These are phyloP conservation scores for Oikopleura albicans DNA, from an alignment of 23 tunicate species.

Conservation along the genomic window DNA sequence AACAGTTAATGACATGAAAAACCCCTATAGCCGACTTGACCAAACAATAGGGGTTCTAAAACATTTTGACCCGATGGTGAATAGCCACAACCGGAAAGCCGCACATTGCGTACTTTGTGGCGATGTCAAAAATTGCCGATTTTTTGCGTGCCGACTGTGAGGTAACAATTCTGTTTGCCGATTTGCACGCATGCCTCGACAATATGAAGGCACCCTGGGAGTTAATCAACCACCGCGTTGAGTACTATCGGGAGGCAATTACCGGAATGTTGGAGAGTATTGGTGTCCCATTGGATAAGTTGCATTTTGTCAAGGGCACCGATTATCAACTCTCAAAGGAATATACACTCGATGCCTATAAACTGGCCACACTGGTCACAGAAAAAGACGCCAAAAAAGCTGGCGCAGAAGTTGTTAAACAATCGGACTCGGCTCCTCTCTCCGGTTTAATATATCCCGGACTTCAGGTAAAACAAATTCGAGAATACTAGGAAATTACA, in stretches of 20 bases:
- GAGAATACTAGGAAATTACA: no score
- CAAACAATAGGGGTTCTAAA: no score
- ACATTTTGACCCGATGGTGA: no score
- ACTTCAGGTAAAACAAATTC: slow-evolving; percentile 29
- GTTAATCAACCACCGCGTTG: slow-evolving; percentile 39
- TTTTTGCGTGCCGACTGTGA: slow-evolving; percentile 85
- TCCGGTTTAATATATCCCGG: slow-evolving; percentile 92
- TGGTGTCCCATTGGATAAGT: slow-evolving; percentile 59
- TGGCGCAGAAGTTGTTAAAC: slow-evolving; percentile 96
- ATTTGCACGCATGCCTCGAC: slow-evolving; percentile 79
- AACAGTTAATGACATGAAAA: no score
- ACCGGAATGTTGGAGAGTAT: slow-evolving; percentile 65
- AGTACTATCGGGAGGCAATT: slow-evolving; percentile 28
- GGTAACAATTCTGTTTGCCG: slow-evolving; percentile 72
- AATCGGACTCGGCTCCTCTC: slow-evolving; percentile 56
- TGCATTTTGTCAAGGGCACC: slow-evolving; percentile 75
- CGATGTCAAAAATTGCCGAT: slow-evolving; percentile 89
- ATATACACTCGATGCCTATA: slow-evolving; percentile 79
- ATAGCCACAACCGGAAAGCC: no score
- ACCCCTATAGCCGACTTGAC: no score
- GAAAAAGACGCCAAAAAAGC: slow-evolving; percentile 93
- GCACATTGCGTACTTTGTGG: slow-evolving; percentile 88
- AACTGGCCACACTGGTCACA: slow-evolving; percentile 53
- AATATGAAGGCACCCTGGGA: slow-evolving; percentile 98
- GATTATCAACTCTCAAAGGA: slow-evolving; percentile 71